Conservation (phyloP, 1,140 invertebrate species). For the Drosophila parabipectinata region DNA sequence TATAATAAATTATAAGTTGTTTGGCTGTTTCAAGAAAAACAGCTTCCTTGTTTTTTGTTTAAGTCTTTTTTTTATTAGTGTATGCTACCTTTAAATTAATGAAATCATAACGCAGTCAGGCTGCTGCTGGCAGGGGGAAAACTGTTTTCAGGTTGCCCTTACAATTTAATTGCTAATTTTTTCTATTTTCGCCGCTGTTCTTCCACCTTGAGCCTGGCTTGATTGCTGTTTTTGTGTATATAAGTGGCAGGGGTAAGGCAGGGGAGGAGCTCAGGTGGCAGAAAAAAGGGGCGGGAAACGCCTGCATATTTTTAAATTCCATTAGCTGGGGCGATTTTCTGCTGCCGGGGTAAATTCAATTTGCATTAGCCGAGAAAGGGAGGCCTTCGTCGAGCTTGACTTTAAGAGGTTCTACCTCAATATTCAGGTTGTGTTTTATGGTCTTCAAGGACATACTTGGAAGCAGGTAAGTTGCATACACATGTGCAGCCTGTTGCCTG, state of each 20-base stretch:
- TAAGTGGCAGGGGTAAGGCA: constrained; percentile 2
- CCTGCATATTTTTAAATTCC: constrained; percentile 71
- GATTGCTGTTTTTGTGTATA: constrained; percentile 57
- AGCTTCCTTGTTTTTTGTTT: background rate
- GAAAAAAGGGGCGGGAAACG: background rate
- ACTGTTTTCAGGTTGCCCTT: constrained; percentile 51
- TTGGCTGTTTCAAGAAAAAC: background rate
- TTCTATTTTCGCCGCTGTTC: constrained; percentile 42
- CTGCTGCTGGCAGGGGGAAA: constrained; percentile 31
- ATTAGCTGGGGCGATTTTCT: constrained; percentile 44
- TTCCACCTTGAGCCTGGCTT: constrained; percentile 51
- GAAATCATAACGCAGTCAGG: constrained; percentile 63
- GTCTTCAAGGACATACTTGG: constrained; percentile 17
- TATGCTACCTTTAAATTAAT: constrained; percentile 56
- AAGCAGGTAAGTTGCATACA: background rate
- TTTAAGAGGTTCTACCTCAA: constrained; percentile 13
- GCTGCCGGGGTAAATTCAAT: constrained; percentile 56
- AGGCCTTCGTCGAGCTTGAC: constrained; percentile 13
- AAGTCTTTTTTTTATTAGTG: background rate
- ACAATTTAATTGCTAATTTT: constrained; percentile 76
- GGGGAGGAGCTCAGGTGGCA: background rate
- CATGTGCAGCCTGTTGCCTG: constrained; percentile 24
- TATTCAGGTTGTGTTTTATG: constrained; percentile 15
- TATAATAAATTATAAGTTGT: no score
- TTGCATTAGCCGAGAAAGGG: constrained; percentile 48